phyloP scores from a whole-genome alignment of 2,113 vertebrate species.

The Rallus limicola region DNA sequence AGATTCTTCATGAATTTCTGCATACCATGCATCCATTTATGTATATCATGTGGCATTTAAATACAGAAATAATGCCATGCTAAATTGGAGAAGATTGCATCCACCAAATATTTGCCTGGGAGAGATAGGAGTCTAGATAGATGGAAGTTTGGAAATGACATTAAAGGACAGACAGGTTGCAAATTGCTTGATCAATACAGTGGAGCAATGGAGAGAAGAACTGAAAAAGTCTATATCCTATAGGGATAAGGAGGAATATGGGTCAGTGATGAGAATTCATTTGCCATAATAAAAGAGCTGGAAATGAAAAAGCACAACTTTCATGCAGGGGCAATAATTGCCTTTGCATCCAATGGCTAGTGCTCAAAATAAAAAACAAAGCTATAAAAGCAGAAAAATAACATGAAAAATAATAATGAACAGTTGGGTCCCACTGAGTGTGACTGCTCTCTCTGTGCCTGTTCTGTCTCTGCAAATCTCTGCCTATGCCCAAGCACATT shows the following conservation, averaged over 20 bases:
- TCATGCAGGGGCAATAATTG: slow-evolving; percentile 3
- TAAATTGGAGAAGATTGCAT: neutral
- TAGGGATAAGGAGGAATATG: slow-evolving; percentile 19
- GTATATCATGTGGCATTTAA: neutral
- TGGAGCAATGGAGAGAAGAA: neutral
- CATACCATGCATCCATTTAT: neutral
- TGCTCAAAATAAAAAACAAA: slow-evolving; percentile 7
- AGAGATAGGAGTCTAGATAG: neutral
- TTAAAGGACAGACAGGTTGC: neutral
- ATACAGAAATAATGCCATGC: neutral
- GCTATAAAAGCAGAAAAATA: slow-evolving; percentile 13
- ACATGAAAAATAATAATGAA: neutral
- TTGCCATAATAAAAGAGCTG: slow-evolving; percentile 44
- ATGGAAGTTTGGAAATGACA: neutral
- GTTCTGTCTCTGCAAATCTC: neutral
- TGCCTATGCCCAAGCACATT: neutral
- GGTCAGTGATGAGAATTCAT: slow-evolving; percentile 37
- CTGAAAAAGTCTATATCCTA: neutral
- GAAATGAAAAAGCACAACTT: slow-evolving; percentile 34
- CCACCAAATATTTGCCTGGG: neutral
- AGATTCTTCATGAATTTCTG: neutral
- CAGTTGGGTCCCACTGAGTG: neutral
- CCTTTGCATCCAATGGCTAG: slow-evolving; percentile 8
- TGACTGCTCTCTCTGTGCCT: neutral
- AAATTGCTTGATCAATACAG: slow-evolving; percentile 42